Base-by-base conservation (phyloP, 2,113 vertebrate genomes). In the Solea solea region DNA sequence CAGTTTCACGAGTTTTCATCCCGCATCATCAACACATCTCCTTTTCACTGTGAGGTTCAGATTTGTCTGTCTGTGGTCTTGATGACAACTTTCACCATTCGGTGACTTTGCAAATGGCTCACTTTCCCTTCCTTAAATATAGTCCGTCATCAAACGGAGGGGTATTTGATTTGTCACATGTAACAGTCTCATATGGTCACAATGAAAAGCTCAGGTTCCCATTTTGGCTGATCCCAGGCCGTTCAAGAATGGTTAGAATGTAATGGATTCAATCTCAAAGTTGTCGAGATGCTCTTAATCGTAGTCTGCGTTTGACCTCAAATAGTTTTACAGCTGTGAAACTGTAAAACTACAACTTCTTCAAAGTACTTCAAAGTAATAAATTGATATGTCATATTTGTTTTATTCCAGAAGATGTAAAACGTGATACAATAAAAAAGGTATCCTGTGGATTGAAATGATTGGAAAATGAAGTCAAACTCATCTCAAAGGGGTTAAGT, bases 11-110 rank as follows among this genome's bases (percentile, higher is more conserved):
- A 69, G 78, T 79, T 56, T 74, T 66, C 70, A 62, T 53, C 74
- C 80, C 55, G 25, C 57, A 8, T 64, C 71, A 66, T 81, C 77
- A 85, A 81, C 82, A 83, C 74, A 74, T 88, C 82, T 62, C 40
- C 2, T 6, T 84, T 71, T 72, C 50, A 68, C 4, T 55, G 48
- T 76, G 61, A 9, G 15, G 75, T 53, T 66, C 60, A 56, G 62
- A 69, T 84, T 78, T 21, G 21, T n/a, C n/a, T 52, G 64, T 55
- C 66, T 34, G 2, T 46, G 15, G 49, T 50, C 51, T 62, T 8
- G 50, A 67, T 49, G 55, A 13, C 39, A 62, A 39, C 66, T 25
- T 2, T 53, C 77, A 80, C 59, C 71, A 41, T 69, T 51, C 66
- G 73, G 41, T 48, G 65, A 39, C 45, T 65, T 52, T 51, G 16